These are phyloP conservation scores for Semaprochilodus insignis DNA, from an alignment of 2,797 vertebrate species.

Conservation along the genomic window DNA sequence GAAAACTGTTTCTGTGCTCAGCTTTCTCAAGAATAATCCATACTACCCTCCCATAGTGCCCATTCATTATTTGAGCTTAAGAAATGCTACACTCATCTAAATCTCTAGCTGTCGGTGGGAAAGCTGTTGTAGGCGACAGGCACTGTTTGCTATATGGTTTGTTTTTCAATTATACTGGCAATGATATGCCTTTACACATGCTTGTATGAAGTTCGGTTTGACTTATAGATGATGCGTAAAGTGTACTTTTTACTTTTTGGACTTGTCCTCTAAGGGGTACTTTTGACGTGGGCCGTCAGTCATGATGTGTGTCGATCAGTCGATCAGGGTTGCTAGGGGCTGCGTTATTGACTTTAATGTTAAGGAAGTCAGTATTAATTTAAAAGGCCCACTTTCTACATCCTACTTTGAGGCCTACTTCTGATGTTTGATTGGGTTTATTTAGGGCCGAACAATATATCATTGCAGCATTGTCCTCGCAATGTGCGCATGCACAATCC, in stretches of 20 bases:
- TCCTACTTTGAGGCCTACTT: no score
- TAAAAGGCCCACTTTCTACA: no score
- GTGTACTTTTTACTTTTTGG: neutral
- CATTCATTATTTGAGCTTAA: conserved; percentile 33
- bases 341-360: no score
- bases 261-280: neutral
- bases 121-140: neutral
- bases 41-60: neutral
- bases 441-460: no score
- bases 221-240: neutral
- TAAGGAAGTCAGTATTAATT: no score
- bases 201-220: neutral
- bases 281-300: no score
- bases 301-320: no score
- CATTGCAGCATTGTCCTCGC: no score
- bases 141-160: neutral
- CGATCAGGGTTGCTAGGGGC: no score
- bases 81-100: neutral
- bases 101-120: neutral
- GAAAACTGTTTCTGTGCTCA: neutral
- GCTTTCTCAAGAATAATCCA: conserved; percentile 22
- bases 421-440: no score
- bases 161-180: neutral
- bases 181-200: neutral
- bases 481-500: no score